These are phyloP conservation scores for Zonotrichia albicollis DNA, from an alignment of 2,797 vertebrate genomes.

Conservation along the genomic window DNA sequence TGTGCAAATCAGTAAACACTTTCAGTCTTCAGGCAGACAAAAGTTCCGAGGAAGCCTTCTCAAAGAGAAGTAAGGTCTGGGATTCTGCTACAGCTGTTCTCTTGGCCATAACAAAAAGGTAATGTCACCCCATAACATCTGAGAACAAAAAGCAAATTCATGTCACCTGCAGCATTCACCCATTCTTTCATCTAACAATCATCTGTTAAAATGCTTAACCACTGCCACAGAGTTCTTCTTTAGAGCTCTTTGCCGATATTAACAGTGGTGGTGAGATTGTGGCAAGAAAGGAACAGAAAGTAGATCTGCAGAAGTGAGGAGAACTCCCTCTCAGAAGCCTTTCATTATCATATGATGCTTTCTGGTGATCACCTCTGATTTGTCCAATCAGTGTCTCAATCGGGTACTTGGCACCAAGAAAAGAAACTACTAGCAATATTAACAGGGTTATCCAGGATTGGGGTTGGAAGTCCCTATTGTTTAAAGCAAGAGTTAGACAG, in stretches of 20 bases:
- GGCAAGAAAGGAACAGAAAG: neutral
- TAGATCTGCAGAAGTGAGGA: neutral
- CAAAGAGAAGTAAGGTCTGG: neutral
- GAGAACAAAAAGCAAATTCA: neutral
- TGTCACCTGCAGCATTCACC: neutral
- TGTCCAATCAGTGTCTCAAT: conserved; percentile 41
- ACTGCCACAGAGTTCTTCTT: neutral
- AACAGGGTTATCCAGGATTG: neutral
- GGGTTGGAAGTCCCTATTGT: conserved; percentile 5
- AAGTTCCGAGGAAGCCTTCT: neutral
- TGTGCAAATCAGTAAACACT: neutral
- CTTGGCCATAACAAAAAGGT: neutral
- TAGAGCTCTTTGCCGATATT: neutral
- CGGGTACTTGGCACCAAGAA: conserved; percentile 8
- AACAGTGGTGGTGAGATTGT: neutral
- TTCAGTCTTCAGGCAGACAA: neutral
- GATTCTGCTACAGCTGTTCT: neutral
- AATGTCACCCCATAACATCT: neutral
- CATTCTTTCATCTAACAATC: neutral
- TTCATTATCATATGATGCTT: neutral
- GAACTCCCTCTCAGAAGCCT: neutral
- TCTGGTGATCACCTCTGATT: conserved; percentile 44
- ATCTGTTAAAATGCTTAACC: neutral
- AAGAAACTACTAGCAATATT: conserved; percentile 1
- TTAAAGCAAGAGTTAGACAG: conserved; percentile 27